These are phyloP conservation scores for Heliconius congener DNA, from an alignment of 1,140 invertebrate genomes.

Conservation along the genomic window DNA sequence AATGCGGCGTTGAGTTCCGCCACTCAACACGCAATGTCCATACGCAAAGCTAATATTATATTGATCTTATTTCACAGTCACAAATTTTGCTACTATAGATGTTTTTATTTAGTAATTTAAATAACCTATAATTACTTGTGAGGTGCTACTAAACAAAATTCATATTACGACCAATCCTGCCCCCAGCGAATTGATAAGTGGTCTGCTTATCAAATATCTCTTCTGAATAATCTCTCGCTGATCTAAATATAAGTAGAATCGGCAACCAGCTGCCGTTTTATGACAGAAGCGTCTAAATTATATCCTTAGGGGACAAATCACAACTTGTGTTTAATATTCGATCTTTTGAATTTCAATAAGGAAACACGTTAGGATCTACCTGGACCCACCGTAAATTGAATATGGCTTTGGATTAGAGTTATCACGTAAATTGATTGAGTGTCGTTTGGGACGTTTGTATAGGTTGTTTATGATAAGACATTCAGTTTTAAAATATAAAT, in stretches of 20 bases:
- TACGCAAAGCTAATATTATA: background rate
- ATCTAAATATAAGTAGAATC: constrained; percentile 58
- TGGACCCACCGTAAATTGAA: constrained; percentile 53
- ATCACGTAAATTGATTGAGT: constrained; percentile 36
- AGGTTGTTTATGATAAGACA: constrained; percentile 31
- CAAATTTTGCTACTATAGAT: background rate
- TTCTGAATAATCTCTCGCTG: constrained; percentile 61
- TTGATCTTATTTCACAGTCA: background rate
- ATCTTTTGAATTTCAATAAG: constrained; percentile 70
- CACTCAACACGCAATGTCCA: too few relatives aligned
- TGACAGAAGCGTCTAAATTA: constrained; percentile 66
- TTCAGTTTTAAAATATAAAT: background rate
- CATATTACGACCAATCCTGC: constrained; percentile 53
- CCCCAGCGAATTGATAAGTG: constrained; percentile 70
- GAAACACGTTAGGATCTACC: constrained; percentile 43
- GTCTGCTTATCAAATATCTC: constrained; percentile 74
- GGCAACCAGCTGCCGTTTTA: constrained; percentile 69
- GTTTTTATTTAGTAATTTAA: background rate
- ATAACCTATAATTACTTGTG: background rate
- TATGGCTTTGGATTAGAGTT: constrained; percentile 48
- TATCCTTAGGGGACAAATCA: constrained; percentile 67
- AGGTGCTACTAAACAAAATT: constrained; percentile 53
- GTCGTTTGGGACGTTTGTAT: constrained; percentile 37
- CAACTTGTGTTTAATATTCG: constrained; percentile 61
- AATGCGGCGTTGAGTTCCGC: too few relatives aligned